Evolutionary conservation across 2,113 vertebrate genomes (phyloP).

Genomic region (Procavia capensis): DNA sequence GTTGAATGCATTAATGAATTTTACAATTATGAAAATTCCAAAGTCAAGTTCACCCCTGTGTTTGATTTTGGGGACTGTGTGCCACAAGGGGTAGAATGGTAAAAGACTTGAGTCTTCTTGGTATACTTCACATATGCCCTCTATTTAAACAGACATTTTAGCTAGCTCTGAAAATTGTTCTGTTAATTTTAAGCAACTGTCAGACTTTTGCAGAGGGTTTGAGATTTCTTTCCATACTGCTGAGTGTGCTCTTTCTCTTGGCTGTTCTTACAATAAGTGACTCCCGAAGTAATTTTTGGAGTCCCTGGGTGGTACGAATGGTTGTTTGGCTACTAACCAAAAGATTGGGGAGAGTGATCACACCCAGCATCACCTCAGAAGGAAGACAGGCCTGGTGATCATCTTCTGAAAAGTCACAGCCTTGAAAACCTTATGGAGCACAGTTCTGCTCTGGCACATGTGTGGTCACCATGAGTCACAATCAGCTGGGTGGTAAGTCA

Average conservation of each 20-base stretch:
- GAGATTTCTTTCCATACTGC: neutral
- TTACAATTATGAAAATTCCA: neutral
- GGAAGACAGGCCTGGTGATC: neutral
- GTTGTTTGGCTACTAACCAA: neutral
- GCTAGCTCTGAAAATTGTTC: neutral
- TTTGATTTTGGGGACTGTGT: neutral
- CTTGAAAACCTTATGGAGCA: neutral
- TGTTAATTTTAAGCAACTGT: neutral
- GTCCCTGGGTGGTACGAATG: neutral
- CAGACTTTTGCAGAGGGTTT: neutral
- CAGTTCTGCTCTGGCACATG: neutral
- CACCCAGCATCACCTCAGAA: neutral
- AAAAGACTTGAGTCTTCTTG: neutral
- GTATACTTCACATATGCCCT: rapidly evolving
- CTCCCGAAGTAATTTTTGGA: neutral
- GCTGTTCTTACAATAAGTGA: slow-evolving; percentile 41
- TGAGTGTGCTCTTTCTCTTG: slow-evolving; percentile 49
- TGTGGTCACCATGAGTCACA: neutral
- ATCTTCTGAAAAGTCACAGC: neutral
- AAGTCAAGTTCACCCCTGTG: neutral
- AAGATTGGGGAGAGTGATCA: too few relatives aligned
- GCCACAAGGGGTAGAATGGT: neutral
- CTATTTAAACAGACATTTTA: neutral
- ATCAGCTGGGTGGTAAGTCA: neutral
- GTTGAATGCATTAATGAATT: neutral